Base-by-base conservation (phyloP, 2,797 vertebrate species). In the Syndactyla subalaris region DNA sequence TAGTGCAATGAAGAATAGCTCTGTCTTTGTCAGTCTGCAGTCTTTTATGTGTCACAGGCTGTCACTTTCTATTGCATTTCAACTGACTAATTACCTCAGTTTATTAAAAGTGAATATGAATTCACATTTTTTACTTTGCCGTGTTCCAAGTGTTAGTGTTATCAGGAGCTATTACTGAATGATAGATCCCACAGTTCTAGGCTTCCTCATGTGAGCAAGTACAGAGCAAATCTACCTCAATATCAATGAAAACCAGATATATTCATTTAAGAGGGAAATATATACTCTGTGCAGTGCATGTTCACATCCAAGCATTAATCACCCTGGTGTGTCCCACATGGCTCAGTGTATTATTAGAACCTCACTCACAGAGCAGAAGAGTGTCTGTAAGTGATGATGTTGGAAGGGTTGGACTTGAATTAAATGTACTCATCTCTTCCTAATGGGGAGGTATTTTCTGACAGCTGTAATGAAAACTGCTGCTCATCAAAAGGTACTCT, bases 71-170 rank as follows among this genome's bases (percentile, higher is more conserved):
- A 93, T 97, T 93, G 86, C 76, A 24, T 96, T 97, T 97, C 97
- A 96, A 91, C 88, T 97, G 96, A 97, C 96, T 97, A 97, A 98
- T 97, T 97, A 97, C 91, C 82, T 70, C 93, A 88, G 94, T 97
- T 97, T 97, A 97, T 97, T 97, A 98, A 97, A 98, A 97, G 94
- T 95, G 96, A 98, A 93, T 97, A 96, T 96, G 97, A 97, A 97
- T 96, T 95, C 97, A 96, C 85, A 76, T 96, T 96, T 97, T 97
- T 97, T 95, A 95, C 88, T 92, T 96, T 93, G 87, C 59, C 38
- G 22, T 94, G 54, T 93, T 97, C 93, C 92, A 83, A 94, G 74
- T 70, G 80, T 93, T 96, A 93, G 89, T 77, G 67, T 96, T 96
- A 97, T 94, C 92, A 92, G 88, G 93, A 98, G 90, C 95, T 93